phyloP scores from a whole-genome alignment of 2,888 invertebrate genomes.

The Schizotus pectinicornis region DNA sequence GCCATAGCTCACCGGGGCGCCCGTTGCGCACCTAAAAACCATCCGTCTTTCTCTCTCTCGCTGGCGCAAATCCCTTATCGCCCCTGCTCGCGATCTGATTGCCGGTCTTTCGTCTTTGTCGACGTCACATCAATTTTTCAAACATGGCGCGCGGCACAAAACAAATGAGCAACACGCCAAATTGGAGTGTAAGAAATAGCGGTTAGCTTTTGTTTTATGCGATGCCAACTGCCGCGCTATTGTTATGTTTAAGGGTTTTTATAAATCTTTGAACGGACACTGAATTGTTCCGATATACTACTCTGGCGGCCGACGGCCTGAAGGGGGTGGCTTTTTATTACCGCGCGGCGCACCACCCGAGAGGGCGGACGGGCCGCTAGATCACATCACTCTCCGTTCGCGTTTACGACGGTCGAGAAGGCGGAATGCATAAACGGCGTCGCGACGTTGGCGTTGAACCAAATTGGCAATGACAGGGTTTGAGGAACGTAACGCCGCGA shows the following conservation, averaged over 20 bases:
- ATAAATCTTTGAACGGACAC: constrained; percentile 51
- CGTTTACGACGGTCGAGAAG: no score
- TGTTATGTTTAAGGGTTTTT: constrained; percentile 57
- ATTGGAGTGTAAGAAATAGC: constrained; percentile 61
- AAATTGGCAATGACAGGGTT: no score
- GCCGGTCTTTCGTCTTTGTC: constrained; percentile 58
- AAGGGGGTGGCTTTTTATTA: constrained; percentile 52
- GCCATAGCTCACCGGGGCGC: constrained; percentile 49
- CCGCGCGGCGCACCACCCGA: constrained; percentile 38
- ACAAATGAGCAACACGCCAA: constrained; percentile 60
- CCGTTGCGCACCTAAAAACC: constrained; percentile 1
- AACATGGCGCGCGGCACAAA: constrained; percentile 56
- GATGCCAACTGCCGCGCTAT: constrained; percentile 58
- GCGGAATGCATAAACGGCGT: no score
- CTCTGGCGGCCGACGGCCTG: constrained; percentile 11
- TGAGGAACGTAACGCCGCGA: no score
- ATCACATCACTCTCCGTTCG: no score
- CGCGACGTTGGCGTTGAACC: no score
- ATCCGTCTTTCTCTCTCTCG: constrained; percentile 46
- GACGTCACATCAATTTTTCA: constrained; percentile 61
- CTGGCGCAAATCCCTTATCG: constrained; percentile 47
- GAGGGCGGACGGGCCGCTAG: no score
- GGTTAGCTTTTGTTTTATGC: constrained; percentile 61
- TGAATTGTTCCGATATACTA: constrained; percentile 50
- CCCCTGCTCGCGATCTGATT: constrained; percentile 51